Base-by-base conservation (phyloP, 2,113 vertebrate species). In the Ceyx melanurus region DNA sequence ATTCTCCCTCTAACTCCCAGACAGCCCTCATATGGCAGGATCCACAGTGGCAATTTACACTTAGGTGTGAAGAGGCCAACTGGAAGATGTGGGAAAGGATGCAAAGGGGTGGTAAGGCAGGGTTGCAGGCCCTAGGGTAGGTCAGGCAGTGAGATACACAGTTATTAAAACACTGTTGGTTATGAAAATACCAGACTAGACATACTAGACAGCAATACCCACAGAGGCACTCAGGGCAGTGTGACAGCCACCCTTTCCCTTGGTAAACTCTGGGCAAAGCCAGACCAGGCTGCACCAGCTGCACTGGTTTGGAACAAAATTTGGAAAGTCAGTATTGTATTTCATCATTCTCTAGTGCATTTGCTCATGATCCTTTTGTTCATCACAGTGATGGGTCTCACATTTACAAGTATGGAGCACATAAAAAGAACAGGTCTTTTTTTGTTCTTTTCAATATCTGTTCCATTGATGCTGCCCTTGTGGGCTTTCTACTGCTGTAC, bases 401-500 rank as follows among this genome's bases (percentile, higher is more conserved):
- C 96, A 91, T 89, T 95, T 85, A 80, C 84, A 80, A 67, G 75
- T 46, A 43, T 33, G 43, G 35, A 92, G 43, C 62, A 94, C 81
- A 85, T 82, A 23, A 92, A 89, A 84, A 89, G 83, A 89, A 66
- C 15, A 10, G 23, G 11, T 20, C 0, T 6, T 71, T 84, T 90
- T 94, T 92, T 91, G 53, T 90, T 93, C 94, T 92, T 92, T 94
- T 93, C 94, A 93, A 66, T 93, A 82, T 91, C 91, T 80, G 33
- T 85, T 94, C 87, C 56, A 64, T 57, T 87, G 94, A 86, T 89
- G 89, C 87, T 91, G 67, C 64, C 84, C 92, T 92, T 80, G 82
- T 91, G 94, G 91, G 94, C 89, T 94, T 91, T 93, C 91, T 92
- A 26, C 72, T 67, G 87, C 87, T 82, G 71, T 86, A 89, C 89